Percentiles rank a stretch among this genome's conserved stretches.
Conservation (phyloP, 2,797 vertebrate genomes). For the Gadopsis marmoratus region DNA sequence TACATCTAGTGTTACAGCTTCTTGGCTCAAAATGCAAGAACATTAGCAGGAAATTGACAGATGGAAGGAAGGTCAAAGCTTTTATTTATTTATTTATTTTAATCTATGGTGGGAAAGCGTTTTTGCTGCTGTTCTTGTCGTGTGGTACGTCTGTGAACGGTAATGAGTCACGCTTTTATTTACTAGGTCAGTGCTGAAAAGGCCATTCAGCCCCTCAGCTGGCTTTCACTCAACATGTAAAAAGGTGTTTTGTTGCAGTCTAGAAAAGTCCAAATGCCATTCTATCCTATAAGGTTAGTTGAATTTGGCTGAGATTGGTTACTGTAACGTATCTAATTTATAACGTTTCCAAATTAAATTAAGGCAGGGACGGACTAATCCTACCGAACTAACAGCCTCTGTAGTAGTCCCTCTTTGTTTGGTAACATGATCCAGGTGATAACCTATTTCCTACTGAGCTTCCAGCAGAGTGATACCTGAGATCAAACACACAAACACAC, state of each 20-base stretch:
- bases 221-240: constrained; percentile 16
- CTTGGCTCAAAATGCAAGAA: not conserved
- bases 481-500: constrained; percentile 24
- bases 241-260: constrained; percentile 6
- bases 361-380: not conserved
- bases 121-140: not conserved
- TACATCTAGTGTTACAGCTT: not conserved
- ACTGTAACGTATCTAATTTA: not conserved
- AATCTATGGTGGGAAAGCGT: not conserved
- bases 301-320: not conserved
- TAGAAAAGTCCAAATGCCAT: not conserved
- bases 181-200: constrained; percentile 25
- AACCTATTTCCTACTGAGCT: constrained; percentile 52
- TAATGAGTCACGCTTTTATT: constrained; percentile 35
- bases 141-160: not conserved
- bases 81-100: not conserved
- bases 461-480: constrained; percentile 48
- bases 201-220: constrained; percentile 11
- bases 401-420: constrained; percentile 14
- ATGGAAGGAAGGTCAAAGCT: not conserved
- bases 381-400: constrained; percentile 25
- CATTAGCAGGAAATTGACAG: not conserved
- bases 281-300: not conserved
- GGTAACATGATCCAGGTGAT: constrained; percentile 54
- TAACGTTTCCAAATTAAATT: not conserved